Percentiles rank a stretch among this genome's conserved stretches.
Conservation (phyloP, 2,888 invertebrate species). For the Oscheius onirici region DNA sequence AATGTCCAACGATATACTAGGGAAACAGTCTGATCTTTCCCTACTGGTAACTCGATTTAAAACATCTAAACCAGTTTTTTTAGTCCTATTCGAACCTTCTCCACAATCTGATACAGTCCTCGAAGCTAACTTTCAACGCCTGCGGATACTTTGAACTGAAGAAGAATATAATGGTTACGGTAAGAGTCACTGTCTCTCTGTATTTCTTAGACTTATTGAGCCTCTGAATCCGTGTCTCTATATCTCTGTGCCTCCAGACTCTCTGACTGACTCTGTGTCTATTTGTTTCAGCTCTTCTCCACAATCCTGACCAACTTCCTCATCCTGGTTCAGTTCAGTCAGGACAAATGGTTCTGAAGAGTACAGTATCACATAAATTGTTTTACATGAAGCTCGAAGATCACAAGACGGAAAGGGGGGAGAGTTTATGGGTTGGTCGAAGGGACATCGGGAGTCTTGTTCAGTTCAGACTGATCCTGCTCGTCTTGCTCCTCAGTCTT, state of each 20-base stretch:
- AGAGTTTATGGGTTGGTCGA: too few species aligned
- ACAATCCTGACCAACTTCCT: slow-evolving; percentile 52
- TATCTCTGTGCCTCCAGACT: too few species aligned
- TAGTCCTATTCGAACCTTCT: slow-evolving; percentile 49
- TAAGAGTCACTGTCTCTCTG: slow-evolving; percentile 3
- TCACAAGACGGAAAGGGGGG: too few species aligned
- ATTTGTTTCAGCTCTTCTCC: slow-evolving; percentile 44
- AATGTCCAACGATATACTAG: slow-evolving; percentile 46
- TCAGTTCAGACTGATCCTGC: too few species aligned
- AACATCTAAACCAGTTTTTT: neutral
- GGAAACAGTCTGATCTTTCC: neutral
- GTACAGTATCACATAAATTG: too few species aligned
- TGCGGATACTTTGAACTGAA: slow-evolving; percentile 50
- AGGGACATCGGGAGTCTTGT: too few species aligned
- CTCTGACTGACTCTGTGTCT: too few species aligned
- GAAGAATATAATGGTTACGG: slow-evolving; percentile 44
- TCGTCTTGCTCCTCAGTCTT: too few species aligned
- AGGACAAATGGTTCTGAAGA: neutral
- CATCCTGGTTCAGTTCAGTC: slow-evolving; percentile 34
- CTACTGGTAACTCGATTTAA: neutral
- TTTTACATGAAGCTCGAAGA: too few species aligned
- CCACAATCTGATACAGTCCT: slow-evolving; percentile 48
- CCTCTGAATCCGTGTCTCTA: too few species aligned
- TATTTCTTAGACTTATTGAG: neutral
- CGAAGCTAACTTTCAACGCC: slow-evolving; percentile 46